Base-by-base conservation (phyloP, 1,140 invertebrate species). In the Ladona fulva region DNA sequence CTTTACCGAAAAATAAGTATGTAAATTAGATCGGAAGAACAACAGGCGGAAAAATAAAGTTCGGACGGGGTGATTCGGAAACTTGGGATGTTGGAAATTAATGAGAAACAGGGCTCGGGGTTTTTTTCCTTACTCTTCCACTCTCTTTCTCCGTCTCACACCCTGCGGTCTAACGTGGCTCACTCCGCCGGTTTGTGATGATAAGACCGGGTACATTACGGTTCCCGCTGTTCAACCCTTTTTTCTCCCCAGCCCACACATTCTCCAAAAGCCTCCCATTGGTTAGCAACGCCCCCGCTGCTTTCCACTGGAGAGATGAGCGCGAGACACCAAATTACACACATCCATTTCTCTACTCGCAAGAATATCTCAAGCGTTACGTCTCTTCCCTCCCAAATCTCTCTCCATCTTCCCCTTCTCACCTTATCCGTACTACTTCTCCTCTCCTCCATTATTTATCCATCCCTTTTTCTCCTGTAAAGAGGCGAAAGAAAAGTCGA, bases 311-410 rank as follows among this genome's bases (percentile, higher is more conserved):
- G 16, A 66, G 52, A 66, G 52, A 66, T 66, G 52, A 66, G 52
- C 52, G 1, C 16, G 52, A 66, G 52, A 66, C 52, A 66, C n/a
- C 16, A 22, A 66, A 66, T 66, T 66, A 66, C n/a, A 66, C 52
- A 66, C 52, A 66, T 22, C n/a, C 52, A 66, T 66, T 66, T 66
- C n/a, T 66, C 52, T 12, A 8, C 52, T 16, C 52, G n/a, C 14
- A 66, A 66, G 52, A 66, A 66, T 66, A 66, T 66, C 52, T 66
- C 52, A 66, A 66, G 52, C 52, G n/a, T 66, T 66, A 66, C 52
- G 52, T 16, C n/a, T 66, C n/a, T 66, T 22, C 14, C 14, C 52
- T 6, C n/a, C 52, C 1, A 19, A 66, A 66, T 12, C n/a, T 12
- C 52, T 12, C 52, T 1, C 52, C 14, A 5, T 66, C 12, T 12